phyloP scores from a whole-genome alignment of 2,113 vertebrate genomes.

The Mellivora capensis region DNA sequence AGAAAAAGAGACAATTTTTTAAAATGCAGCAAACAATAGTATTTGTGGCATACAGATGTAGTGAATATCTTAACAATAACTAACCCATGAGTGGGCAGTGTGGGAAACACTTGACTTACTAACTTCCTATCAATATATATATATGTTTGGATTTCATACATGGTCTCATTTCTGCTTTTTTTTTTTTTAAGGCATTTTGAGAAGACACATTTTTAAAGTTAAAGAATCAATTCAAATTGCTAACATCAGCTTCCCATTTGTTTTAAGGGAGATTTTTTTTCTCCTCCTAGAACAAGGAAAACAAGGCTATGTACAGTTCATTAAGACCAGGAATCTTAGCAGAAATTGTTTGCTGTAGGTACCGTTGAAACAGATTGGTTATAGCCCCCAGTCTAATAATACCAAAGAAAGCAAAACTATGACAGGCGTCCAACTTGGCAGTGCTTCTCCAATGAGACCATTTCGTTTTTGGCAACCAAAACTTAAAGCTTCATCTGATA shows the following conservation, averaged over 20 bases:
- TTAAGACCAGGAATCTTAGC: background rate
- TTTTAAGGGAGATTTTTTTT: background rate
- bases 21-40: background rate
- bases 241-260: background rate
- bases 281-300: background rate
- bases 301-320: background rate
- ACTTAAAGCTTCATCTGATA: constrained; percentile 2
- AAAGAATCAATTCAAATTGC: constrained; percentile 3
- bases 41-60: background rate
- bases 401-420: background rate
- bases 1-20: background rate
- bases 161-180: background rate
- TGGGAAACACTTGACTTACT: background rate
- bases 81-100: background rate
- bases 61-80: background rate
- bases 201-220: background rate
- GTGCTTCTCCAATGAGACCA: background rate
- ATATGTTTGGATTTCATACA: background rate
- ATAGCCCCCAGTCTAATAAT: constrained; percentile 46
- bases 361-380: constrained; percentile 37
- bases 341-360: background rate
- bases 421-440: constrained; percentile 7
- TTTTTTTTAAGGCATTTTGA: background rate
- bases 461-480: constrained; percentile 7
- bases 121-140: background rate